These are phyloP conservation scores for Sarcophaga bullata DNA, from an alignment of 1,140 invertebrate genomes.

Conservation along the genomic window DNA sequence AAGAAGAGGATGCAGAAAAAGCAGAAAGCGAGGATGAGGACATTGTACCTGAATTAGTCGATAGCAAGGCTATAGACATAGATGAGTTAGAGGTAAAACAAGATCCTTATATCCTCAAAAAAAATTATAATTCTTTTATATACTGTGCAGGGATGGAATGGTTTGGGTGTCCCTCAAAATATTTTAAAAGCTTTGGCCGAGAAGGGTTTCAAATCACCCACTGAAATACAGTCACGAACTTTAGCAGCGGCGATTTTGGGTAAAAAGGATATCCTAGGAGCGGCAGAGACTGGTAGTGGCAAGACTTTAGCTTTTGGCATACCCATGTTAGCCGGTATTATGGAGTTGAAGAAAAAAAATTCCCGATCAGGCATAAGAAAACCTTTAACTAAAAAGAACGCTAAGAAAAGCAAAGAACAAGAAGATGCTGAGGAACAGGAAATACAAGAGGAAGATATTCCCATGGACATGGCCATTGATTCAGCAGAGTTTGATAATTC, in stretches of 20 bases:
- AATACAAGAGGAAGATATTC: constrained; percentile 56
- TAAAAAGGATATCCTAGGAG: constrained; percentile 87
- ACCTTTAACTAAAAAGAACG: constrained; percentile 60
- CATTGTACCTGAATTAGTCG: constrained; percentile 9
- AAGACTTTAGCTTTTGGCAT: constrained; percentile 98
- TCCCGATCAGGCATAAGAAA: constrained; percentile 54
- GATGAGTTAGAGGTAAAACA: constrained; percentile 49
- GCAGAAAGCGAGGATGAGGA: background rate
- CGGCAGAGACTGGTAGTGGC: constrained; percentile 97
- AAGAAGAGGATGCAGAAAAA: constrained; percentile 45
- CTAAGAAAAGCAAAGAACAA: constrained; percentile 63
- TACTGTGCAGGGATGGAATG: constrained; percentile 75
- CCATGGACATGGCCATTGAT: constrained; percentile 54
- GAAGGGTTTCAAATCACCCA: constrained; percentile 82
- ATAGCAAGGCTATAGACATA: constrained; percentile 42
- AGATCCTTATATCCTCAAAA: background rate
- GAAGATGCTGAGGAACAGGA: constrained; percentile 44
- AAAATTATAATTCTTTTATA: constrained; percentile 46
- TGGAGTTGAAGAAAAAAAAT: constrained; percentile 73
- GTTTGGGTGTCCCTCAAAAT: constrained; percentile 73
- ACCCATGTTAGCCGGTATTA: constrained; percentile 87
- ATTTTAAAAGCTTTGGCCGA: constrained; percentile 81
- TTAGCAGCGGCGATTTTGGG: constrained; percentile 88
- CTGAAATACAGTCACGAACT: constrained; percentile 81
- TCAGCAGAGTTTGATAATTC: constrained; percentile 60